A percentile compares a stretch with the other conserved stretches of the same genome.
Conservation (phyloP, 2,113 vertebrate species). For the Lampris megalopsis region DNA sequence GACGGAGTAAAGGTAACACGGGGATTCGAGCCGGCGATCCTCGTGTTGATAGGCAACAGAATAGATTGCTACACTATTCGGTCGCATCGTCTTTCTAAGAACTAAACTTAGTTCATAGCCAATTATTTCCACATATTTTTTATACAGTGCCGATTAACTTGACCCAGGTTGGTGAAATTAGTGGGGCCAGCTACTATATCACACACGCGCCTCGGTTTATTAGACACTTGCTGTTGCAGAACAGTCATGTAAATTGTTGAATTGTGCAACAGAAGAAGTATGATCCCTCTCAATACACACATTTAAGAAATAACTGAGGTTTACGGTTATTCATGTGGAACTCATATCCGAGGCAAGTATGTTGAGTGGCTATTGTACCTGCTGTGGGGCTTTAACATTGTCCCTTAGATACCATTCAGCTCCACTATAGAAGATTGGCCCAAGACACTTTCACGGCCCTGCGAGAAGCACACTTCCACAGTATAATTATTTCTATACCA, state of each 20-base stretch:
- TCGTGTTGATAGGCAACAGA: too few relatives aligned
- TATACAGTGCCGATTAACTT: too few relatives aligned
- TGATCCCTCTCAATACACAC: background rate
- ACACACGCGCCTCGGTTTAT: too few relatives aligned
- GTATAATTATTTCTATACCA: constrained; percentile 77
- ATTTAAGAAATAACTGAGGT: background rate
- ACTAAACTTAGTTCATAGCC: background rate
- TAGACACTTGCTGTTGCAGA: background rate
- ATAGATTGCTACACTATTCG: too few relatives aligned
- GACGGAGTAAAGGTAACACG: too few relatives aligned
- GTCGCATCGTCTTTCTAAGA: background rate
- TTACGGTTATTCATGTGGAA: constrained; percentile 3
- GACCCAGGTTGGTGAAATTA: too few relatives aligned
- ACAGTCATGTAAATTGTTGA: background rate
- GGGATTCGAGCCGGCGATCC: too few relatives aligned
- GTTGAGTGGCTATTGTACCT: constrained; percentile 33
- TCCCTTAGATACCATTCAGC: constrained; percentile 30
- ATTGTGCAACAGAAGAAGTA: constrained; percentile 5
- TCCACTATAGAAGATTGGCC: constrained; percentile 28
- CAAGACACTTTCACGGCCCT: constrained; percentile 47
- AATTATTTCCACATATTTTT: too few relatives aligned
- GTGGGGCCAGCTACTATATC: too few relatives aligned
- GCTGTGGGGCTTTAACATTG: constrained; percentile 28
- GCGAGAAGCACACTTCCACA: constrained; percentile 41
- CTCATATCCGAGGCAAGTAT: constrained; percentile 2